phyloP scores from a whole-genome alignment of 2,888 invertebrate genomes.

The Morinoia aosen region DNA sequence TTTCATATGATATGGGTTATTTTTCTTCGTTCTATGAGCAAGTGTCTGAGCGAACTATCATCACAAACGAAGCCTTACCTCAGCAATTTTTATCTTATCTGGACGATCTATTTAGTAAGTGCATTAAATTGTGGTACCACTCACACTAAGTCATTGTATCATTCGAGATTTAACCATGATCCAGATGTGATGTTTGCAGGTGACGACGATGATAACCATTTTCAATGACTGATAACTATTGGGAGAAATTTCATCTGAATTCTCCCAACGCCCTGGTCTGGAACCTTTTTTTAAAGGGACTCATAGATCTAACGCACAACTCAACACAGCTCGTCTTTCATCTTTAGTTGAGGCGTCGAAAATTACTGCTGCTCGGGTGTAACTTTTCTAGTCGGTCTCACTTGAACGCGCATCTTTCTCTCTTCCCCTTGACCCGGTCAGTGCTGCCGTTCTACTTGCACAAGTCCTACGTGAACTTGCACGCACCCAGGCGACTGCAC shows the following conservation, averaged over 20 bases:
- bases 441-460: slow-evolving; percentile 56
- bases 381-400: too few relatives aligned
- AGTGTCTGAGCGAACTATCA: neutral
- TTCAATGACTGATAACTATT: neutral
- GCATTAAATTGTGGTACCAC: too few relatives aligned
- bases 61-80: neutral
- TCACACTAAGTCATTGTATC: too few relatives aligned
- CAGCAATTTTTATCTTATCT: neutral
- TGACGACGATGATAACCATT: neutral
- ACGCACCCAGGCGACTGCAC: neutral
- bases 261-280: neutral
- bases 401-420: too few relatives aligned
- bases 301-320: too few relatives aligned
- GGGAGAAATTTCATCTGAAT: neutral
- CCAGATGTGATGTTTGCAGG: neutral
- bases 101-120: too few relatives aligned
- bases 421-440: neutral
- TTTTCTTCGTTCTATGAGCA: neutral
- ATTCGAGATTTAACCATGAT: too few relatives aligned
- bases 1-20: neutral
- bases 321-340: too few relatives aligned
- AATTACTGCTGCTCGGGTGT: too few relatives aligned
- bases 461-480: slow-evolving; percentile 55
- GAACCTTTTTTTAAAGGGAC: too few relatives aligned
- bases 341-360: too few relatives aligned